Percentiles rank a stretch among this genome's conserved stretches.
phyloP scores from a whole-genome alignment of 53 echinoderm and acorn worm genomes.

The Holothuria leucospilota region DNA sequence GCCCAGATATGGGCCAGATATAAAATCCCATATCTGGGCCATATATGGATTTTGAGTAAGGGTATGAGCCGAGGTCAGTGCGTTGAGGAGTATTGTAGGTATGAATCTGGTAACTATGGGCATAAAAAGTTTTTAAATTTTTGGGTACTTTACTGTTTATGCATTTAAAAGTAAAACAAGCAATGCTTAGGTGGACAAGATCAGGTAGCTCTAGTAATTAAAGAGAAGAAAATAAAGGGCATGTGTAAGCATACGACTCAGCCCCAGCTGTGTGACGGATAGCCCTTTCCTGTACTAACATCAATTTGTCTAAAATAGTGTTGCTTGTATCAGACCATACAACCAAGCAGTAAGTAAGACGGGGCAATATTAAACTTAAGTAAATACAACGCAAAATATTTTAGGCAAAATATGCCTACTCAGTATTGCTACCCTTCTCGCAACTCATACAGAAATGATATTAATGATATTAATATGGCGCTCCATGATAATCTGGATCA shows the following conservation, averaged over 20 bases:
- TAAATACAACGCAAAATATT: background rate
- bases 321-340: background rate
- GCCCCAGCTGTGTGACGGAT: background rate
- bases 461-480: background rate
- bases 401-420: background rate
- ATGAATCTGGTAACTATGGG: too few species aligned
- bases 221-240: background rate
- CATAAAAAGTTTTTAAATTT: too few species aligned
- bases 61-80: too few species aligned
- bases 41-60: too few species aligned
- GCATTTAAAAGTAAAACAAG: too few species aligned
- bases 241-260: background rate
- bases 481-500: background rate
- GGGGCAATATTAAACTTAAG: background rate
- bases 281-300: background rate
- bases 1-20: too few species aligned
- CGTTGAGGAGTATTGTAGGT: too few species aligned
- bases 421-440: background rate
- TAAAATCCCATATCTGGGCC: too few species aligned
- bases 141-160: too few species aligned
- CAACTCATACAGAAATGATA: background rate
- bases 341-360: background rate
- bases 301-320: background rate
- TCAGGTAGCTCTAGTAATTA: background rate
- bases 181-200: too few species aligned